Evolutionary conservation across 2,113 vertebrate genomes (phyloP).

Genomic region (Oncorhynchus clarkii): DNA sequence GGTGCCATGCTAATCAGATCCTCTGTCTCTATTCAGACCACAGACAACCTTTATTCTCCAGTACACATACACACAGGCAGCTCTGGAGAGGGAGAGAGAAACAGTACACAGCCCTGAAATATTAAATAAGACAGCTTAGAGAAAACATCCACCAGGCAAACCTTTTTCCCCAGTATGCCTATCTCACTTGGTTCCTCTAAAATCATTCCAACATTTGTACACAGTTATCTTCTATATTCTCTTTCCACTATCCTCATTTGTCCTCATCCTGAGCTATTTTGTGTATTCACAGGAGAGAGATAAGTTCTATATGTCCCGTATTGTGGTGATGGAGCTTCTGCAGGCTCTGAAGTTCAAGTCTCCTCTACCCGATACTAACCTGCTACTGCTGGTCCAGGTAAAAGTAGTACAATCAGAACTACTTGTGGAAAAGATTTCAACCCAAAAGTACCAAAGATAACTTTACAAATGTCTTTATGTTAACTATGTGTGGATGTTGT

Average conservation of each 20-base stretch:
- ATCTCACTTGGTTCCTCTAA: too few species aligned
- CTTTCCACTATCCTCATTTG: conserved; percentile 11
- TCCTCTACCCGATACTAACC: conserved; percentile 92
- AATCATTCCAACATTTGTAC: too few species aligned
- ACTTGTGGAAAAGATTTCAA: neutral
- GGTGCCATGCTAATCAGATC: neutral
- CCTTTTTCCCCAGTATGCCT: too few species aligned
- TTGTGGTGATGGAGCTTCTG: conserved; percentile 92
- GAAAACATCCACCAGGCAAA: too few species aligned
- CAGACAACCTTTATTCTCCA: conserved; percentile 16
- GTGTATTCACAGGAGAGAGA: conserved; percentile 84
- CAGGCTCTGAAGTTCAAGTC: conserved; percentile 98
- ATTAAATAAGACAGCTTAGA: too few species aligned
- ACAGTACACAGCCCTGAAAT: conserved; percentile 32
- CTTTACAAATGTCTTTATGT: neutral
- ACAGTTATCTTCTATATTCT: conserved; percentile 16
- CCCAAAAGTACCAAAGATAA: neutral
- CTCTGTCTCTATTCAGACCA: conserved; percentile 55
- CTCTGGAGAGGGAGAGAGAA: conserved; percentile 45
- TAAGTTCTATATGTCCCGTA: conserved; percentile 97
- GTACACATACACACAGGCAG: conserved; percentile 3
- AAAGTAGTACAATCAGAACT: conserved; percentile 10
- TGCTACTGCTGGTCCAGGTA: conserved; percentile 97
- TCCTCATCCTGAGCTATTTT: conserved; percentile 27
- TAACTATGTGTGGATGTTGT: conserved; percentile 57